phyloP scores from a whole-genome alignment of 2,888 invertebrate genomes.

The Yponomeuta plumbellus region DNA sequence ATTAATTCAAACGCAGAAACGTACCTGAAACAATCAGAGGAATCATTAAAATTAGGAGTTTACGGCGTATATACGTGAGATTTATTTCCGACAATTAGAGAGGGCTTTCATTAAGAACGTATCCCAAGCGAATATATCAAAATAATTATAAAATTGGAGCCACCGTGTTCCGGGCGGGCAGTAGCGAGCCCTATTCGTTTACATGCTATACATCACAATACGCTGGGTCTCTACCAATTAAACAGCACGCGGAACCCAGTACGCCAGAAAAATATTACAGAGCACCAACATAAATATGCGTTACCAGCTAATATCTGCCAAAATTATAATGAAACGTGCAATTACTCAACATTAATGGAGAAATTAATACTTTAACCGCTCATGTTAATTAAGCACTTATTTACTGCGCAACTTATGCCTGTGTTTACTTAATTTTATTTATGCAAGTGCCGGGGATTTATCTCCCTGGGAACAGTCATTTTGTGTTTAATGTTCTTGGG shows the following conservation, averaged over 20 bases:
- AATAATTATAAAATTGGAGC: slow-evolving; percentile 43
- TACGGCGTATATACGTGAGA: slow-evolving; percentile 18
- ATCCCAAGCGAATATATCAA: slow-evolving; percentile 37
- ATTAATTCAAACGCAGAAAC: slow-evolving; percentile 28
- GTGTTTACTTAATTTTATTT: slow-evolving; percentile 28
- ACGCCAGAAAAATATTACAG: slow-evolving; percentile 47
- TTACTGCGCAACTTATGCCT: slow-evolving; percentile 45
- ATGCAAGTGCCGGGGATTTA: slow-evolving; percentile 12
- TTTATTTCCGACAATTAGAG: slow-evolving; percentile 31
- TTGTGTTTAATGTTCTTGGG: slow-evolving; percentile 16
- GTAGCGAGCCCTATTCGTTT: slow-evolving; percentile 46
- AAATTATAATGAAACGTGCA: slow-evolving; percentile 58
- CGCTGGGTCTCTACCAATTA: slow-evolving; percentile 60
- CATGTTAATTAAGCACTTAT: slow-evolving; percentile 67
- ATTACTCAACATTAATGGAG: slow-evolving; percentile 73
- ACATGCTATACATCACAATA: slow-evolving; percentile 60
- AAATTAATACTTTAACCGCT: slow-evolving; percentile 74
- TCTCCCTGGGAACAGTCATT: slow-evolving; percentile 14
- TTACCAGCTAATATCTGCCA: slow-evolving; percentile 62
- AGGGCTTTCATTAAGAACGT: slow-evolving; percentile 33
- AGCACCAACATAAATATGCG: slow-evolving; percentile 61
- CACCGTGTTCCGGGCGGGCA: slow-evolving; percentile 17
- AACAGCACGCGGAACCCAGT: slow-evolving; percentile 46
- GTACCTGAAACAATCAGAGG: slow-evolving; percentile 49
- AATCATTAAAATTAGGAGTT: slow-evolving; percentile 22